phyloP scores from a whole-genome alignment of 2,888 invertebrate genomes.

The Dysmachus trigonus region DNA sequence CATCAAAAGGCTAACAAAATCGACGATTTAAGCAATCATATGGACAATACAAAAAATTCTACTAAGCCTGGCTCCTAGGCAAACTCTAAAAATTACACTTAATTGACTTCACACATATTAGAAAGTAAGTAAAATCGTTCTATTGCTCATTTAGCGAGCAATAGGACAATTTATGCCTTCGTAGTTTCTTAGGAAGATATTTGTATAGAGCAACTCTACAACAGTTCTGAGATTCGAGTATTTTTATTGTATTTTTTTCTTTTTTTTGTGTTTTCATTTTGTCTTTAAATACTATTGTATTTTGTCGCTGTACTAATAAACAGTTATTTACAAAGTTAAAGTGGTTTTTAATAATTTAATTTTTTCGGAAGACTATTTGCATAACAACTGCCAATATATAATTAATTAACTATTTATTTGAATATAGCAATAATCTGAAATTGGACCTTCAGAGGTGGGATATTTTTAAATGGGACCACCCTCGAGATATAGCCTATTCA shows the following conservation, averaged over 20 bases:
- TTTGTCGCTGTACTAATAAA: conserved; percentile 24
- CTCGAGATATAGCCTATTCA: too few species aligned
- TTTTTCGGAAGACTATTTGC: too few species aligned
- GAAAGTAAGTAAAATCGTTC: background rate
- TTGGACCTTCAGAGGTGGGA: too few species aligned
- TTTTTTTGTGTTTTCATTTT: background rate
- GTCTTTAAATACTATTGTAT: conserved; percentile 28
- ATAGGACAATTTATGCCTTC: background rate
- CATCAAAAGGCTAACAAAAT: conserved; percentile 41
- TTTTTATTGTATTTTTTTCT: conserved; percentile 16
- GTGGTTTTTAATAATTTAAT: background rate
- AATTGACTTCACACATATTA: conserved; percentile 12
- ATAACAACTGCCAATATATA: too few species aligned
- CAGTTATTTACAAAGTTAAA: background rate
- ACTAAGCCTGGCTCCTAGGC: conserved; percentile 43
- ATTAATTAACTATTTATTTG: too few species aligned
- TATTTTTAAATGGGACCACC: too few species aligned
- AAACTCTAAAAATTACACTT: conserved; percentile 49
- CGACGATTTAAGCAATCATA: conserved; percentile 46
- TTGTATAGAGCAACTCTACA: conserved; percentile 16
- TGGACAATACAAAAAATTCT: conserved; percentile 16
- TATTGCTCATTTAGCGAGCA: background rate
- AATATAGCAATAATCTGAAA: too few species aligned
- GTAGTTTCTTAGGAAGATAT: conserved; percentile 3
- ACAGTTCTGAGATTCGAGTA: conserved; percentile 22